These are phyloP conservation scores for Portevinia maculata DNA, from an alignment of 2,888 invertebrate species.

Conservation along the genomic window DNA sequence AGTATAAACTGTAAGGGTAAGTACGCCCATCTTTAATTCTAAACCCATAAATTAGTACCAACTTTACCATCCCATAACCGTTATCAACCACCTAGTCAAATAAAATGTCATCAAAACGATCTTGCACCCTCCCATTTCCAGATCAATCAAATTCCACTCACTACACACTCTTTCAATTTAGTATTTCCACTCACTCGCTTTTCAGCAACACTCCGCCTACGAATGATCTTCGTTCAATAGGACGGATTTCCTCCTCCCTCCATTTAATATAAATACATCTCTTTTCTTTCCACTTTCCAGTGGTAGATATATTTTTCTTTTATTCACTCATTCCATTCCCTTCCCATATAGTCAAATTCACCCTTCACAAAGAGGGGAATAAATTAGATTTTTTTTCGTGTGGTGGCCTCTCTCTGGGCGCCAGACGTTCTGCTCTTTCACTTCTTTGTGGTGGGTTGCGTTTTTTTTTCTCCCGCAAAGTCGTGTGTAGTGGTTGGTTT, in stretches of 20 bases:
- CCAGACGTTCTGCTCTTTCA: constrained; percentile 25
- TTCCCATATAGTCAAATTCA: constrained; percentile 13
- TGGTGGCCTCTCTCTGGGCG: constrained; percentile 21
- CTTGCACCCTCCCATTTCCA: constrained; percentile 8
- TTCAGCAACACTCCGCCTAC: constrained; percentile 54
- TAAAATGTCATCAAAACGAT: background rate
- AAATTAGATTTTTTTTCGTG: constrained; percentile 22
- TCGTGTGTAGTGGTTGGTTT: constrained; percentile 53
- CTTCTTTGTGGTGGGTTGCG: constrained; percentile 34
- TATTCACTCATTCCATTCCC: constrained; percentile 11
- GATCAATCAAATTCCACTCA: background rate
- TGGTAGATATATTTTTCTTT: constrained; percentile 1
- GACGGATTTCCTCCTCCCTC: constrained; percentile 11
- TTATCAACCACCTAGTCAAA: background rate
- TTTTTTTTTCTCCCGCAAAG: constrained; percentile 20
- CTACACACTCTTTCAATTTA: constrained; percentile 2
- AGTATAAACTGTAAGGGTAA: too few relatives aligned
- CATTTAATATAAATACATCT: too few relatives aligned
- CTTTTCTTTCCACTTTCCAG: constrained; percentile 71
- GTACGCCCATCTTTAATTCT: too few relatives aligned
- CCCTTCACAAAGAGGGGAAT: constrained; percentile 30
- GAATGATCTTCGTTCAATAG: constrained; percentile 37
- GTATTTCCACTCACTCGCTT: constrained; percentile 5
- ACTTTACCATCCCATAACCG: background rate
- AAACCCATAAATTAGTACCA: background rate